Base-by-base conservation (phyloP, 2,797 vertebrate species). In the Geotria australis region DNA sequence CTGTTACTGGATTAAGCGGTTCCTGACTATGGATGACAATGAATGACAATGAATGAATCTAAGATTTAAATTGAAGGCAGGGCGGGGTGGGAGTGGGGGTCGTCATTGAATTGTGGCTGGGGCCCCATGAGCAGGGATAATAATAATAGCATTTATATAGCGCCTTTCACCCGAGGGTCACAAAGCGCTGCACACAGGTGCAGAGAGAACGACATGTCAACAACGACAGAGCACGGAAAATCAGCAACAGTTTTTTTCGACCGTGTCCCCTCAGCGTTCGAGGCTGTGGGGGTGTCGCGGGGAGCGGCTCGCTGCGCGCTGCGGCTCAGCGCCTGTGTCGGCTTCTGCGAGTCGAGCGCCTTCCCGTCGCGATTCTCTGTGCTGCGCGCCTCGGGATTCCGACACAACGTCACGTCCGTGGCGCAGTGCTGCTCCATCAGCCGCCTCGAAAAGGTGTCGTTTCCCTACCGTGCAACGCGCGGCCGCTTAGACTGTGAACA, bases 271-370 rank as follows among this genome's bases (percentile, higher is more conserved):
- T 7, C 66, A 85, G 83, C 83, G 47, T 78, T 85, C 66, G 83
- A 83, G 8, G 74, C 85, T 61, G 76, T 73, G 57, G 84, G 79
- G 15, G 81, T 82, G 66, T 73, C 62, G 1, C 73, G 68, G 1
- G 76, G 79, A 11, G 80, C 1, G 85, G 83, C 60, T 73, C 70
- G 77, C 2, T 55, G 51, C 15, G 7, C 9, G 15, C 51, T 51
- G 12, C 61, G 73, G 59, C 73, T 78, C n/a, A 69, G 79, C 46
- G 83, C 81, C 56, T 89, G 83, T 8, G 81, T 85, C 57, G 84
- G 82, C 47, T 76, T 81, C 71, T 89, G 84, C 1, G 82, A 89
- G 64, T 88, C 83, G 61, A 82, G 79, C 1, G 81, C 83, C 56
- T 89, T 86, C 62, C 82, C 83, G 1, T 85, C 82, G 45, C 73